These are phyloP conservation scores for Neopipo cinnamomea DNA, from an alignment of 2,113 vertebrate species.

Conservation along the genomic window DNA sequence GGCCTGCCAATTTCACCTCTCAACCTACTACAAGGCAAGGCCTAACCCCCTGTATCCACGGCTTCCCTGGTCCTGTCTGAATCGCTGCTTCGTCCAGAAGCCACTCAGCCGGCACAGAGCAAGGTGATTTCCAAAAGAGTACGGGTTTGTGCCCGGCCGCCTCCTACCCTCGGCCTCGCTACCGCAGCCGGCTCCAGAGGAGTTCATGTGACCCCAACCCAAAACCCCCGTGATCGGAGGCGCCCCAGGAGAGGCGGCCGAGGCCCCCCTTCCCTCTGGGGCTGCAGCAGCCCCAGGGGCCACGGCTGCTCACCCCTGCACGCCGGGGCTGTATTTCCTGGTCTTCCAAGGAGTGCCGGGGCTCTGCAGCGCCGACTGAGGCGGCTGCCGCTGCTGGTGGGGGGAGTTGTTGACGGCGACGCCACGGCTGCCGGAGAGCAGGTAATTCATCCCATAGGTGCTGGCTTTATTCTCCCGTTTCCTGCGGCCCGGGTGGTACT, in stretches of 20 bases:
- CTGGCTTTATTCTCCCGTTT: slow-evolving; percentile 98
- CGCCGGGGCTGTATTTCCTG: slow-evolving; percentile 87
- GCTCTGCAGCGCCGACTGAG: slow-evolving; percentile 38
- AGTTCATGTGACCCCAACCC: not conserved
- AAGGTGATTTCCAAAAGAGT: not conserved
- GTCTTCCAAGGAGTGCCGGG: slow-evolving; percentile 93
- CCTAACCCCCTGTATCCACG: not conserved
- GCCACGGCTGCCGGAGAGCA: slow-evolving; percentile 82
- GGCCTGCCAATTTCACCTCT: not conserved
- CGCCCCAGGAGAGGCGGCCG: not conserved
- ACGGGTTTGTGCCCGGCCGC: fast-evolving
- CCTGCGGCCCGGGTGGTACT: slow-evolving; percentile 89
- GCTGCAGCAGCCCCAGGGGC: not conserved
- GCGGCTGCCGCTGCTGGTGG: slow-evolving; percentile 63
- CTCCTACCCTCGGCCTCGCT: not conserved
- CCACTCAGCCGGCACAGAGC: not conserved
- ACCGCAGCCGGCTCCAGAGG: not conserved
- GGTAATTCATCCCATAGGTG: slow-evolving; percentile 94
- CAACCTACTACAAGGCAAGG: not conserved
- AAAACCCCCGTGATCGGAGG: fast-evolving
- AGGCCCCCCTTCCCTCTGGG: not conserved
- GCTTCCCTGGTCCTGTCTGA: not conserved
- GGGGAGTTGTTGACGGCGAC: slow-evolving; percentile 44
- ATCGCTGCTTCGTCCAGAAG: not conserved
- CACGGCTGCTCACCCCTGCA: slow-evolving; percentile 86